A percentile compares a stretch with the other conserved stretches of the same genome.
These are phyloP conservation scores for Lasioglossum leucozonium DNA, from an alignment of 2,888 invertebrate species.

Conservation along the genomic window DNA sequence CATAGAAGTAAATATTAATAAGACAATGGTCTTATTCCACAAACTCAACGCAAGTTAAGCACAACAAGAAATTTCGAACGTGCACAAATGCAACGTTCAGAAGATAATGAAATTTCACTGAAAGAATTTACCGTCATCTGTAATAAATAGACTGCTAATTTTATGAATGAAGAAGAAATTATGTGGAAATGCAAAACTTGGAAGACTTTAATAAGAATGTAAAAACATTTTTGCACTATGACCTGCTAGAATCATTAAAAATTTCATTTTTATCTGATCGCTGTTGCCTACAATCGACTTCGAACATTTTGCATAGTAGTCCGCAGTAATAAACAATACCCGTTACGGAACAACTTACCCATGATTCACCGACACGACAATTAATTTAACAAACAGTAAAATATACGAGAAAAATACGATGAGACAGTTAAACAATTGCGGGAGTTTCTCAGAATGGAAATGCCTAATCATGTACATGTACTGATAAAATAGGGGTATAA, in stretches of 20 bases:
- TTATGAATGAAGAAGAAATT: not conserved
- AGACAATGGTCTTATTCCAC: too few relatives aligned
- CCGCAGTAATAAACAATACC: not conserved
- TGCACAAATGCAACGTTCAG: not conserved
- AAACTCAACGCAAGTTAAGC: too few relatives aligned
- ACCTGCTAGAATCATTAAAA: too few relatives aligned
- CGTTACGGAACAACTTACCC: constrained; percentile 10
- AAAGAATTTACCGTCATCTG: not conserved
- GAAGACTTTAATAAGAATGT: too few relatives aligned
- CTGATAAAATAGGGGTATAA: constrained; percentile 26
- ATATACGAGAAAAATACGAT: constrained; percentile 22
- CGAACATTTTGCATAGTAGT: not conserved
- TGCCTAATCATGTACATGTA: constrained; percentile 30
- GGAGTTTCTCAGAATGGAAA: constrained; percentile 12
- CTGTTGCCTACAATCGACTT: not conserved
- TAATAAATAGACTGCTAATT: not conserved
- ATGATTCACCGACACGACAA: constrained; percentile 39
- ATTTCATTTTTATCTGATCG: not conserved
- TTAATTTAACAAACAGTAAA: constrained; percentile 39
- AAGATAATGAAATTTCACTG: not conserved
- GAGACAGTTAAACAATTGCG: constrained; percentile 29
- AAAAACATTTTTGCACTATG: too few relatives aligned
- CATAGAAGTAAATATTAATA: not conserved
- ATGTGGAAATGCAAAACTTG: too few relatives aligned
- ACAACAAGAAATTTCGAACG: not conserved